phyloP scores from a whole-genome alignment of 2,113 vertebrate genomes.

The Monarcha castaneiventris region DNA sequence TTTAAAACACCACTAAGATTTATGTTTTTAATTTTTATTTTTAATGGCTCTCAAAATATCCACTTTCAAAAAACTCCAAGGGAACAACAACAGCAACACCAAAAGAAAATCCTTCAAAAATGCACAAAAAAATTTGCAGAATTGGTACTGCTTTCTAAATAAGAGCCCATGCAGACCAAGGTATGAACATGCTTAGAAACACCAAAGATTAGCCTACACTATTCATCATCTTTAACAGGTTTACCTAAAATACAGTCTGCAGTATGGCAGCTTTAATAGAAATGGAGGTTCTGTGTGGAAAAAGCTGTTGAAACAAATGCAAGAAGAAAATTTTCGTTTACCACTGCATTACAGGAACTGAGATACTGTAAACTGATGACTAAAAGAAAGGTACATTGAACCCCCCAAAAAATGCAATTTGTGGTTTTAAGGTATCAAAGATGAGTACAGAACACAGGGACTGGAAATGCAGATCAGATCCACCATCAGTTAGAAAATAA shows the following conservation, averaged over 20 bases:
- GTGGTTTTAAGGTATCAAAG: background rate
- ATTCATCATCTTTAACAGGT: background rate
- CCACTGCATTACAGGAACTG: background rate
- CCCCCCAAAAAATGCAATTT: fast-evolving
- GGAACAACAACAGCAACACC: background rate
- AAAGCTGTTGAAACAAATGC: background rate
- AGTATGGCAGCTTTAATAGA: background rate
- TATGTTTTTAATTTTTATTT: background rate
- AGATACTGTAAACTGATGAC: background rate
- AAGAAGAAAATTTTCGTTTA: background rate
- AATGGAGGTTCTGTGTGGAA: background rate
- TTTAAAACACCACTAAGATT: background rate
- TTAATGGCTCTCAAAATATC: background rate
- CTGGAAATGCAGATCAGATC: background rate
- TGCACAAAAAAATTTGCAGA: background rate
- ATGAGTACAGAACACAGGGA: background rate
- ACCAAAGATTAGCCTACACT: background rate
- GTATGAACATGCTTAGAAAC: background rate
- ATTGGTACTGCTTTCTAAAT: background rate
- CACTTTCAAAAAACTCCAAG: background rate
- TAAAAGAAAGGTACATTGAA: background rate
- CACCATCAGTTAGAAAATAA: background rate
- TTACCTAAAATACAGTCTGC: background rate
- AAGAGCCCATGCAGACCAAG: background rate
- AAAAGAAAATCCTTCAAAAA: background rate